Base-by-base conservation (phyloP, 2,113 vertebrate species). In the Erythrocercus mccallii region DNA sequence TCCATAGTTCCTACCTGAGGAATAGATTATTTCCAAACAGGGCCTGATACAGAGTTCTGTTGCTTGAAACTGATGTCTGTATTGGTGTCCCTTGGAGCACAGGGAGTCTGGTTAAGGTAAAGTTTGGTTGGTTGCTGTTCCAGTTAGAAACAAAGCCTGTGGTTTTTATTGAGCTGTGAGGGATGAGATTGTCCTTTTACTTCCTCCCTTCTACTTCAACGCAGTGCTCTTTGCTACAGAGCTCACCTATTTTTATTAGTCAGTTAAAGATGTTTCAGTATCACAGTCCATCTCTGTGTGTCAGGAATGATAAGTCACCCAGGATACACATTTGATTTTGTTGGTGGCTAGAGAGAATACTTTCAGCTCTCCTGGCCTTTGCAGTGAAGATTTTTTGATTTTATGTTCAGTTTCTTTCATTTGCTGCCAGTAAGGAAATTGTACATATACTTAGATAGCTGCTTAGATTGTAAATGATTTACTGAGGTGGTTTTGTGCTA, bases 381-480 rank as follows among this genome's bases (percentile, higher is more conserved):
- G 56, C 76, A 81, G 73, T 74, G 82, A 96, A 92, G 76, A 22
- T 83, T 45, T 38, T 42, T 96, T 90, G 58, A 76, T 78, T 94
- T 96, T 79, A 38, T 53, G 30, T 88, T 95, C 64, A 33, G 57
- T 88, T 92, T 94, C 82, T 95, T 88, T 86, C 79, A 86, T 90
- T 90, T 97, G 65, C 57, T 92, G 72, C 86, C 69, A 86, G 76
- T 61, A 44, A 92, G 82, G 77, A 92, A 83, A 68, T 90, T 48
- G 80, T 92, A 19, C 17, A 2, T 84, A 11, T 84, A 65, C 80
- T 78, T 83, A 95, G 88, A 90, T 88, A 86, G 76, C 44, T 95
- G 48, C 64, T 94, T 69, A 83, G 88, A 72, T 93, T 74, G 53
- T 76, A 83, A 90, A 38, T 90, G 37, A 96, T 93, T 92, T 91